Base-by-base conservation (phyloP, 2,113 vertebrate genomes). In the Solenodon paradoxus region DNA sequence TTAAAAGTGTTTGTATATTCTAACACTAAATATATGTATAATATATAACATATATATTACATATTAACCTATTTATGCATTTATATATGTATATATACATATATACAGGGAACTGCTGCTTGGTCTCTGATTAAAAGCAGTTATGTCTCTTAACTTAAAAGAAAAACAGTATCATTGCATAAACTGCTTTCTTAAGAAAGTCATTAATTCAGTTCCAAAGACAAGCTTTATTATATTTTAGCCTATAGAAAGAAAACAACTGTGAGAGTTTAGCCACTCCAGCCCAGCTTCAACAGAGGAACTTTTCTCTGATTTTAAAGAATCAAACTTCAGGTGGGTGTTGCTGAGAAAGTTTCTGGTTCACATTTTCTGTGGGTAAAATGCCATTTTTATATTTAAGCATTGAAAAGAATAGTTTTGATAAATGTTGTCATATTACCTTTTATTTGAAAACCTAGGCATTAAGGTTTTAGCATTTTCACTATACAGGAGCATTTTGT, bases 391-490 rank as follows among this genome's bases (percentile, higher is more conserved):
- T 82, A 42, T 51, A 77, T 38, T 64, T 61, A 84, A 78, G 28
- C 63, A 12, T 55, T 45, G 19, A 47, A 40, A 28, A 51, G 69
- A 80, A 81, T 55, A 77, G 45, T 93, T 84, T 94, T 57, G 66
- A 91, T 74, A 87, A 88, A 75, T 77, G 63, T 59, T 38, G 7
- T 66, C 45, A 35, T 38, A 24, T 80, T 97, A 72, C 81, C 94
- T 93, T 82, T 98, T 98, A 53, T 97, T 92, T 95, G 80, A 92
- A 95, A 94, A 96, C 61, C 7, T 47, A 84, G 16, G 71, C 5
- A 86, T 93, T 92, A 95, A 92, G 71, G 53, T 96, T 97, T 96
- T 92, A 95, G 91, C 81, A 63, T 82, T 96, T 98, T 97, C 42
- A 64, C 26, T 85, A 7, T 19, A 79, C 80, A 38, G 87, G 97